These are phyloP conservation scores for Parasteatoda tepidariorum DNA, from an alignment of 1,140 invertebrate species.

Conservation along the genomic window DNA sequence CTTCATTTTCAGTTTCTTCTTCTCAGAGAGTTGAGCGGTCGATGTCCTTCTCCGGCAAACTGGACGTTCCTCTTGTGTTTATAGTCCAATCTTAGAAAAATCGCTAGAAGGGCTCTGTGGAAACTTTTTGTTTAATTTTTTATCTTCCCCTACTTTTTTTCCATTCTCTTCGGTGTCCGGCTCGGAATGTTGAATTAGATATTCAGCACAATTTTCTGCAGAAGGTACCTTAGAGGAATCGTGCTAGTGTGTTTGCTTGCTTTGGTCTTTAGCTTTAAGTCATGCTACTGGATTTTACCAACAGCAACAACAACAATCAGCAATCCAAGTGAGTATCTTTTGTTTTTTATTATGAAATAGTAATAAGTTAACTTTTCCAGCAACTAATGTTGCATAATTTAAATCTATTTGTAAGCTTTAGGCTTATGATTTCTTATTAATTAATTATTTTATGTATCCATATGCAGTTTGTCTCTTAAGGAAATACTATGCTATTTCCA, in stretches of 20 bases:
- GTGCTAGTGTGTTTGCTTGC: neutral
- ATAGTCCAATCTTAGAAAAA: neutral
- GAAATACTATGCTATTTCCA: no score
- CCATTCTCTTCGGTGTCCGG: neutral
- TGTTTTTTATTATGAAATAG: no score
- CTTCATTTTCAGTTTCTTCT: neutral
- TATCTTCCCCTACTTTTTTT: neutral
- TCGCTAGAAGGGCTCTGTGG: neutral
- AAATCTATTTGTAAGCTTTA: no score
- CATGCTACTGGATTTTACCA: neutral
- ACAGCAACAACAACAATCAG: neutral
- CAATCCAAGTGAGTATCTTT: neutral
- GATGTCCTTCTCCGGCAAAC: neutral
- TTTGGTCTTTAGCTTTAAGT: neutral
- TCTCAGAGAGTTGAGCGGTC: neutral
- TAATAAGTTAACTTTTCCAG: no score
- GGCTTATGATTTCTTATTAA: no score
- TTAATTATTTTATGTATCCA: no score
- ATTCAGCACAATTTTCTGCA: neutral
- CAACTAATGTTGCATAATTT: no score
- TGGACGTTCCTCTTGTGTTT: neutral
- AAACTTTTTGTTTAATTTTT: neutral
- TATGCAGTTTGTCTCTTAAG: no score
- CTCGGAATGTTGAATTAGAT: neutral
- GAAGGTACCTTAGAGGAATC: neutral